phyloP scores from a whole-genome alignment of 2,888 invertebrate genomes.

The Ferrisia virgata region DNA sequence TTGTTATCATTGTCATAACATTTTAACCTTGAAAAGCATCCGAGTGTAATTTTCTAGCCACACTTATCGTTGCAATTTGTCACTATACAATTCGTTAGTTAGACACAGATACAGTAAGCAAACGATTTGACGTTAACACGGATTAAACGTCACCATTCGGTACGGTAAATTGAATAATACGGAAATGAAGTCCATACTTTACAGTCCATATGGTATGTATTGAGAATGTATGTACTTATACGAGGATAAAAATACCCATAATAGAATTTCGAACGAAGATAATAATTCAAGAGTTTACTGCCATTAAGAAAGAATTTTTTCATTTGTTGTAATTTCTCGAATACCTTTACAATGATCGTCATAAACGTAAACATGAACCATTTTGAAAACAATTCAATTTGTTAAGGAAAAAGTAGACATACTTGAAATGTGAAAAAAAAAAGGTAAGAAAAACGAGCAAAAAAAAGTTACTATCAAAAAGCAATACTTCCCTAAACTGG shows the following conservation, averaged over 20 bases:
- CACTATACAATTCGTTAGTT: background rate
- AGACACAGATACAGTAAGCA: too few relatives aligned
- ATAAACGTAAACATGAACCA: constrained; percentile 10
- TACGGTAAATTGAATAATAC: background rate
- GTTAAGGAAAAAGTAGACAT: background rate
- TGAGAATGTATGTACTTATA: background rate
- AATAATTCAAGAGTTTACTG: background rate
- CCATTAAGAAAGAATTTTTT: background rate
- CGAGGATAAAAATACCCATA: background rate
- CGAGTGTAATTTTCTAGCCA: background rate
- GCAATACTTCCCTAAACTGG: constrained; percentile 27
- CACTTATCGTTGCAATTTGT: background rate
- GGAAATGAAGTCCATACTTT: too few relatives aligned
- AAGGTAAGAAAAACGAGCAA: background rate
- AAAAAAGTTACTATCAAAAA: constrained; percentile 8
- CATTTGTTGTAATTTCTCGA: background rate
- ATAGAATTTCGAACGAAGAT: background rate
- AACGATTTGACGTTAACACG: background rate
- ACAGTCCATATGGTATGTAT: too few relatives aligned
- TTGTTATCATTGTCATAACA: background rate
- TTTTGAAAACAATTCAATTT: constrained; percentile 7
- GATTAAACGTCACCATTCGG: too few relatives aligned
- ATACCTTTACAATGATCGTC: background rate
- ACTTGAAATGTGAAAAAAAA: background rate
- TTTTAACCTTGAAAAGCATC: background rate